Evolutionary conservation across 2,797 vertebrate genomes (phyloP).

Genomic region (Macrochelys suwanniensis): DNA sequence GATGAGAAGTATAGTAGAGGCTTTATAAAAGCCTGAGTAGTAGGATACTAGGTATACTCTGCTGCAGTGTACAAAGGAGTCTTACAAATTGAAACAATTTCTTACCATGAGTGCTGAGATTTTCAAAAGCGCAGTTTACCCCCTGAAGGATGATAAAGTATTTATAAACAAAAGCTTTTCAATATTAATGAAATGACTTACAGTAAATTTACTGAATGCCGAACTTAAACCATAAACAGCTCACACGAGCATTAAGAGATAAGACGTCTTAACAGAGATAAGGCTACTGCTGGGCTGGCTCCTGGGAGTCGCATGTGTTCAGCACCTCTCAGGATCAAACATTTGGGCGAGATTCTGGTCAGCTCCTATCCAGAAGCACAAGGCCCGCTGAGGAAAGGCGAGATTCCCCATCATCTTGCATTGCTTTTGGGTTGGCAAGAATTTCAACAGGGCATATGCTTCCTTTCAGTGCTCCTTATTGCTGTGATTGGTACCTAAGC

Average conservation of each 20-base stretch:
- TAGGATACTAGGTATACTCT: neutral
- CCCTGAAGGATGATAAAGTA: neutral
- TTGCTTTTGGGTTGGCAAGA: neutral
- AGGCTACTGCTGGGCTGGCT: neutral
- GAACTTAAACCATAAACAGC: neutral
- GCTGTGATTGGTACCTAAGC: neutral
- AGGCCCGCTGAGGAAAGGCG: too few species aligned
- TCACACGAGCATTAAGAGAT: neutral
- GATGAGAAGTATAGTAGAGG: fast-evolving
- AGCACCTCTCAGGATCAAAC: neutral
- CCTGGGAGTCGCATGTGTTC: neutral
- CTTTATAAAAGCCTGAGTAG: neutral
- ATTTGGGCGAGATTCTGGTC: neutral
- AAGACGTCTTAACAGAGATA: neutral
- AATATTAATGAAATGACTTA: neutral
- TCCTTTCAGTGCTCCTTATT: neutral
- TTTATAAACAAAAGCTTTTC: neutral
- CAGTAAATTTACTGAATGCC: neutral
- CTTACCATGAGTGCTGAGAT: neutral
- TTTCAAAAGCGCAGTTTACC: neutral
- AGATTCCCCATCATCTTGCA: neutral
- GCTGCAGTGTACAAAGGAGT: fast-evolving
- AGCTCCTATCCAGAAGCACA: neutral
- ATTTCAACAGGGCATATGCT: neutral
- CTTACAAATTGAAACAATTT: neutral